Evolutionary conservation across 2,888 invertebrate genomes (phyloP).

Genomic region (Beris morrisii): DNA sequence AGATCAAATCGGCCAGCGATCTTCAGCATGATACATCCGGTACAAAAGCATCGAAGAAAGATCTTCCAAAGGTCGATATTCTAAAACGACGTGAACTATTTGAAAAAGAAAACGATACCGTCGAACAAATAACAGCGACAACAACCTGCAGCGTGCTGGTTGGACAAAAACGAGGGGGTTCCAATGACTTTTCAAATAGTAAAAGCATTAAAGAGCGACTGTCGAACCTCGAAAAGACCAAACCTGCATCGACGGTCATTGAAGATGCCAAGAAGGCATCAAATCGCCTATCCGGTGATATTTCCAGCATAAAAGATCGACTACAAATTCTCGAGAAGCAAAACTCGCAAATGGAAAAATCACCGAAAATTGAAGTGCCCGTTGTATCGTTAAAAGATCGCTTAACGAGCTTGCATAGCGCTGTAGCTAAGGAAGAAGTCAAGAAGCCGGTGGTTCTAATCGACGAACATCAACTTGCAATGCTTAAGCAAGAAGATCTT

Average conservation of each 20-base stretch:
- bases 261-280: constrained; percentile 52
- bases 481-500: constrained; percentile 55
- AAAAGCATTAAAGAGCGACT: constrained; percentile 74
- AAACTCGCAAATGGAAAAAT: constrained; percentile 46
- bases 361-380: constrained; percentile 45
- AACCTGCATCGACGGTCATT: neutral
- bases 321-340: constrained; percentile 64
- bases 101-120: constrained; percentile 62
- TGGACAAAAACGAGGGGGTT: constrained; percentile 46
- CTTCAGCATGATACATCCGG: constrained; percentile 45
- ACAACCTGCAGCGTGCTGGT: constrained; percentile 33
- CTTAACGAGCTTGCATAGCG: constrained; percentile 53
- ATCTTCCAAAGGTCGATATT: constrained; percentile 79
- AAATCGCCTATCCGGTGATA: constrained; percentile 63
- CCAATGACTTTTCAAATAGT: constrained; percentile 65
- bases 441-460: constrained; percentile 51
- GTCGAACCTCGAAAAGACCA: constrained; percentile 66
- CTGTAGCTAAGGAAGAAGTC: constrained; percentile 53
- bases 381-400: constrained; percentile 55
- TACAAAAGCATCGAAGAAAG: constrained; percentile 53
- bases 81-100: constrained; percentile 81
- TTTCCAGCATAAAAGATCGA: constrained; percentile 66
- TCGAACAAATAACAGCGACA: constrained; percentile 40
- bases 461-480: constrained; percentile 59
- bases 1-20: constrained; percentile 55